These are phyloP conservation scores for Tillus elongatus DNA, from an alignment of 2,888 invertebrate species.

Conservation along the genomic window DNA sequence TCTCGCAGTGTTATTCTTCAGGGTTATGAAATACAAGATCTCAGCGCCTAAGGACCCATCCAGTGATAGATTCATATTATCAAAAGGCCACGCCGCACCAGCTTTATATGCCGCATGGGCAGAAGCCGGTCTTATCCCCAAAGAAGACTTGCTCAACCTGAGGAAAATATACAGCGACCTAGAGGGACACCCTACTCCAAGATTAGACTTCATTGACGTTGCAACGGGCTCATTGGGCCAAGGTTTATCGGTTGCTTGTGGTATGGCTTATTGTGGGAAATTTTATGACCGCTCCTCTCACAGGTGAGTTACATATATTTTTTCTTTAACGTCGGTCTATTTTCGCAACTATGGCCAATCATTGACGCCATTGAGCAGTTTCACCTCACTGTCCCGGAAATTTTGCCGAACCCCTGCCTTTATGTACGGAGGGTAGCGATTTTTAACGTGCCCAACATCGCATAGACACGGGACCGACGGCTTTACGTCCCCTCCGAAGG, in stretches of 20 bases:
- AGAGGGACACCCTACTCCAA: constrained; percentile 97
- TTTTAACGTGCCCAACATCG: no score
- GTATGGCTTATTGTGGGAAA: constrained; percentile 96
- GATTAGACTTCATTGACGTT: constrained; percentile 94
- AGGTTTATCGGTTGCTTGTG: constrained; percentile 88
- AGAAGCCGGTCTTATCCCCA: constrained; percentile 83
- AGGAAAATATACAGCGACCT: constrained; percentile 87
- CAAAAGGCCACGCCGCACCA: constrained; percentile 98
- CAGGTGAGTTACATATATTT: constrained; percentile 40
- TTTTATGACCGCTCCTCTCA: constrained; percentile 72
- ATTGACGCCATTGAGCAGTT: no score
- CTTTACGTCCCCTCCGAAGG: no score
- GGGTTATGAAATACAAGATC: constrained; percentile 89
- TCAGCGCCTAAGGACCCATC: constrained; percentile 75
- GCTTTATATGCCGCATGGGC: constrained; percentile 99
- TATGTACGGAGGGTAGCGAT: no score
- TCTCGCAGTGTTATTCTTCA: constrained; percentile 96
- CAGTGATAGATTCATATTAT: constrained; percentile 91
- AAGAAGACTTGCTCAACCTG: constrained; percentile 70
- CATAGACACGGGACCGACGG: no score
- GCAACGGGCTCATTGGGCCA: constrained; percentile 98
- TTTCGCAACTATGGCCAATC: no score
- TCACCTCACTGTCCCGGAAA: no score
- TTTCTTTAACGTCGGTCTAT: no score
- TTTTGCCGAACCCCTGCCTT: no score